phyloP scores from a whole-genome alignment of 2,113 vertebrate species.

The Phalacrocorax brasilianus region DNA sequence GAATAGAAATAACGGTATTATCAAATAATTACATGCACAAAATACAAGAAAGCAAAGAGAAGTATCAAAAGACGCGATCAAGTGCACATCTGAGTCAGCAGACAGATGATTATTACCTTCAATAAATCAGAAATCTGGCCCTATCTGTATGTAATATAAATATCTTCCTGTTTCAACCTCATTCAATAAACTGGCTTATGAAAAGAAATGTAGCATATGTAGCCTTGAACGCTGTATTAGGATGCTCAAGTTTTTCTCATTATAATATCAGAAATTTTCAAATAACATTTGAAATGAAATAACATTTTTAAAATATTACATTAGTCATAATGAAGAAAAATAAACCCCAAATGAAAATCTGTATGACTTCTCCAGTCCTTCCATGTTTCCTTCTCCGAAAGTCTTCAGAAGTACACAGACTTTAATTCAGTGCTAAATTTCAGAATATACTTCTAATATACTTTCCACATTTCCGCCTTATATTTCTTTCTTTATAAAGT shows the following conservation, averaged over 20 bases:
- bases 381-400: neutral
- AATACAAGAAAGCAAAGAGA: neutral
- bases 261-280: neutral
- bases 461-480: neutral
- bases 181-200: neutral
- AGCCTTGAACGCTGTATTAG: neutral
- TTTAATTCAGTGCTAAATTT: neutral
- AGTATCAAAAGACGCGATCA: slow-evolving; percentile 3
- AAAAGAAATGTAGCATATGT: neutral
- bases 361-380: neutral
- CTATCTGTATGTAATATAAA: neutral
- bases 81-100: neutral
- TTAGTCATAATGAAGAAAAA: neutral
- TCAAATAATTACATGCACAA: neutral
- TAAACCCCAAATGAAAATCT: neutral
- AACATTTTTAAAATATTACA: neutral
- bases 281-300: neutral
- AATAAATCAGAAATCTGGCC: neutral
- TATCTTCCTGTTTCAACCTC: neutral
- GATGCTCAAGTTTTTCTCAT: neutral
- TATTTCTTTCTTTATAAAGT: neutral
- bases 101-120: neutral
- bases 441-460: neutral
- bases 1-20: neutral
- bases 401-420: neutral